Percentiles rank a stretch among this genome's conserved stretches.
Conservation (phyloP, 2,888 invertebrate species). For the Pollenia griseotomentosa region DNA sequence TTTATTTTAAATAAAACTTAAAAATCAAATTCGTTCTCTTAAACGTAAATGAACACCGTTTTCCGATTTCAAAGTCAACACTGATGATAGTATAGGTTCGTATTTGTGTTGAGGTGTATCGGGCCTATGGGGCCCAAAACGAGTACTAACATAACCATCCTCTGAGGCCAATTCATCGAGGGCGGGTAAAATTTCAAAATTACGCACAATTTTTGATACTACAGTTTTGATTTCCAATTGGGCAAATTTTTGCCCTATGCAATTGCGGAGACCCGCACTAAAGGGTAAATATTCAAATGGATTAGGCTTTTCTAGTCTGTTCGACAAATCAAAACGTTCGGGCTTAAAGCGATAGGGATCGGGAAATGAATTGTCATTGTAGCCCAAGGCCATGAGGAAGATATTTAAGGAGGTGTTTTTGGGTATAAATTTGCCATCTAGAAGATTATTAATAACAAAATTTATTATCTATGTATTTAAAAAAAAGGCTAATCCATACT, state of each 20-base stretch:
- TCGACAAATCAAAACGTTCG: constrained; percentile 85
- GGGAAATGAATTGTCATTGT: constrained; percentile 79
- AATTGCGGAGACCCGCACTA: constrained; percentile 88
- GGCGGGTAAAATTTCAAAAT: constrained; percentile 83
- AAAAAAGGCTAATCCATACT: constrained; percentile 74
- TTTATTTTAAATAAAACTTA: constrained; percentile 26
- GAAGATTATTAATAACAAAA: neutral
- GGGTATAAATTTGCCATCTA: constrained; percentile 81
- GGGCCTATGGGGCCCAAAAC: constrained; percentile 72
- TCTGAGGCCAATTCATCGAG: constrained; percentile 78
- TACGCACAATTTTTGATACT: constrained; percentile 85
- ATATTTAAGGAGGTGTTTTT: constrained; percentile 78
- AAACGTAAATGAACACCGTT: constrained; percentile 84
- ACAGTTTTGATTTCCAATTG: constrained; percentile 86
- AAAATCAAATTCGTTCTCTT: constrained; percentile 77
- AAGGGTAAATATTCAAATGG: constrained; percentile 87
- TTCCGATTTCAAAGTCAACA: constrained; percentile 85
- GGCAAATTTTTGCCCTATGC: constrained; percentile 85
- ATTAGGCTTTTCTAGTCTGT: constrained; percentile 80
- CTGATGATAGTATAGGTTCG: constrained; percentile 84
- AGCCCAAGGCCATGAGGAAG: constrained; percentile 78
- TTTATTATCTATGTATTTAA: too few relatives aligned
- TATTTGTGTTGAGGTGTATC: constrained; percentile 78
- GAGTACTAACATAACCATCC: constrained; percentile 77
- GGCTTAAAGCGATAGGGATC: constrained; percentile 84